Evolutionary conservation across 2,797 vertebrate species (phyloP).

Genomic region (Alca torda): DNA sequence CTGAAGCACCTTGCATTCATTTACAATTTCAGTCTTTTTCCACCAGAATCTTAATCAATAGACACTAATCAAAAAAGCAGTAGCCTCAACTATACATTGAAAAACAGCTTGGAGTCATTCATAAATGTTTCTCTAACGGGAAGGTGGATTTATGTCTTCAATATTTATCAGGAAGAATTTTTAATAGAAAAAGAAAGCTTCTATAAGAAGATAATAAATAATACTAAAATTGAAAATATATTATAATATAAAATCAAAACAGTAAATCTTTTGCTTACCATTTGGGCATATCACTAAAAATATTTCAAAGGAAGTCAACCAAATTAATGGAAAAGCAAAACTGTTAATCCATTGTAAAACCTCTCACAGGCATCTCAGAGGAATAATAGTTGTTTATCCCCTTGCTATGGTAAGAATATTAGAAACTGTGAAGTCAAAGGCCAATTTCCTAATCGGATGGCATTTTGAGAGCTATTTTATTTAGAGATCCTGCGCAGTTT

Average conservation of each 20-base stretch:
- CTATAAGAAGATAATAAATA: background rate
- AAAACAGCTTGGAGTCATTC: background rate
- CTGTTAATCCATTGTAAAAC: background rate
- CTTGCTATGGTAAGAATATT: conserved; percentile 43
- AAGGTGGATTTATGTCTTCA: background rate
- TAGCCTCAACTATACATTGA: background rate
- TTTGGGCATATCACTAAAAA: background rate
- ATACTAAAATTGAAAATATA: background rate
- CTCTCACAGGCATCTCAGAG: background rate
- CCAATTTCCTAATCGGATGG: conserved; percentile 50
- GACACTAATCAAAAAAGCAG: conserved; percentile 25
- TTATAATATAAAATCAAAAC: background rate
- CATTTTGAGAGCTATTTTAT: conserved; percentile 64
- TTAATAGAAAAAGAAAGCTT: background rate
- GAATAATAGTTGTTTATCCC: conserved; percentile 37
- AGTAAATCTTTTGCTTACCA: background rate
- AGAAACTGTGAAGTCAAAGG: conserved; percentile 58
- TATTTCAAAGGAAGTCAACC: conserved; percentile 1
- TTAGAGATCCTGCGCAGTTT: conserved; percentile 69
- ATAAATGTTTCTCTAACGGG: background rate
- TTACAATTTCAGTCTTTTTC: conserved; percentile 6
- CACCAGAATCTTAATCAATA: background rate
- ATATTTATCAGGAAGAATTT: background rate
- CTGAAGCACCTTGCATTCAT: background rate
- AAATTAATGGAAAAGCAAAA: conserved; percentile 36